Conservation (phyloP, 1,140 invertebrate genomes). For the Thalassaphorura encarpata region DNA sequence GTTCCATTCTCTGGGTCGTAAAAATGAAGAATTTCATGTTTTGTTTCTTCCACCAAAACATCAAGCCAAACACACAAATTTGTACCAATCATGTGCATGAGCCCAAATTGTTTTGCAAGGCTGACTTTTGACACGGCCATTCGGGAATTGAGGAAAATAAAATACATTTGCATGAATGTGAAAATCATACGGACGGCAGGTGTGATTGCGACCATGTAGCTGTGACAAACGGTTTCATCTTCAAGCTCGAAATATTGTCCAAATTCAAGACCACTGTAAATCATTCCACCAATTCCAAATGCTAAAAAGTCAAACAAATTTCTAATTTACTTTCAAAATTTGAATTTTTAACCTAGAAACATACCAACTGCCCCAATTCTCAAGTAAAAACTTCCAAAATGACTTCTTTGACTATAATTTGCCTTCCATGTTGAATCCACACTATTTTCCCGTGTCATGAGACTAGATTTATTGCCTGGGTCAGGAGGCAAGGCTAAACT, state of each 20-base stretch:
- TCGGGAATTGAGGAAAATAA: constrained; percentile 88
- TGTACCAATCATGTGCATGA: constrained; percentile 94
- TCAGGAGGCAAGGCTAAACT: too few relatives aligned
- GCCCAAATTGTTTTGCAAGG: constrained; percentile 64
- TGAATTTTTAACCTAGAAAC: neutral
- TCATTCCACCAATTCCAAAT: constrained; percentile 89
- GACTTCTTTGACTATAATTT: constrained; percentile 10
- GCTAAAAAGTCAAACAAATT: constrained; percentile 44
- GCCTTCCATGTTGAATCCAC: too few relatives aligned
- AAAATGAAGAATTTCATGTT: constrained; percentile 83
- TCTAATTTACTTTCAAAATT: neutral
- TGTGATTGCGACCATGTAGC: constrained; percentile 71
- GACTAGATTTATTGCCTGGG: too few relatives aligned
- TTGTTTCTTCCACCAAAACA: constrained; percentile 75
- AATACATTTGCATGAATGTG: constrained; percentile 92
- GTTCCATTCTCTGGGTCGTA: constrained; percentile 57
- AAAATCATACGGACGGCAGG: constrained; percentile 81
- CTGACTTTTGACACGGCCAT: constrained; percentile 24
- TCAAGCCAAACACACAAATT: constrained; percentile 89
- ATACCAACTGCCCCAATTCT: constrained; percentile 27
- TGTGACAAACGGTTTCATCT: constrained; percentile 68
- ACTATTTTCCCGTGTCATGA: too few relatives aligned
- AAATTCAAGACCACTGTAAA: constrained; percentile 87
- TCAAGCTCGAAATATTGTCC: constrained; percentile 86
- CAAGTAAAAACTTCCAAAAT: constrained; percentile 30